Base-by-base conservation (phyloP, 1,140 invertebrate genomes). In the Aphelinus certus region DNA sequence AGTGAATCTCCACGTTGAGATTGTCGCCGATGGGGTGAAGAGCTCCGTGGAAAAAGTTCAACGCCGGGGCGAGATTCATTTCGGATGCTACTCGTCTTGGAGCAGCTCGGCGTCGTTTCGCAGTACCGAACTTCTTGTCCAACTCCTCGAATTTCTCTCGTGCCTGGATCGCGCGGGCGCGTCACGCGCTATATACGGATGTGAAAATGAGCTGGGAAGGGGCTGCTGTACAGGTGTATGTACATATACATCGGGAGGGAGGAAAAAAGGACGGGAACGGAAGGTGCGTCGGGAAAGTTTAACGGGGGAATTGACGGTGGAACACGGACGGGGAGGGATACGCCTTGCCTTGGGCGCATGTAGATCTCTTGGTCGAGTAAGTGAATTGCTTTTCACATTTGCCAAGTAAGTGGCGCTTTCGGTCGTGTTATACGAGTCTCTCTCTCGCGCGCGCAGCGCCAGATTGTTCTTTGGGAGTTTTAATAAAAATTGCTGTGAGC, bases 331-430 rank as follows among this genome's bases (percentile, higher is more conserved):
- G 48, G 60, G 45, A 55, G 62, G 42, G 64, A 72, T 71, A 49
- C 69, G 74, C 63, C 26, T 45, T 49, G 49, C 42, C 10, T 51
- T 46, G 45, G 57, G 57, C 46, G 51, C 51, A 70, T 9, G 65
- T 64, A 64, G 49, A 58, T 55, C 58, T 75, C 55, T 26, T 26
- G 46, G 46, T 47, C 46, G 69, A 73, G 70, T 72, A 73, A 73
- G 66, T 77, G 64, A 73, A 68, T 73, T 72, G 65, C 66, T 66
- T 73, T 73, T 77, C 73, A 68, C 65, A 64, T 70, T 49, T 65
- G 10, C 26, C 55, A 62, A 69, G 66, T 75, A 75, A 75, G 73
- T 69, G 73, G 73, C 60, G 73, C 58, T 75, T 74, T 75, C 66
- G 66, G 55, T 68, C 65, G 64, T 68, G 72, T 68, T 66, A 61